A percentile compares a stretch with the other conserved stretches of the same genome.
These are phyloP conservation scores for Rhadinocentrus ornatus DNA, from an alignment of 2,797 vertebrate genomes.

Conservation along the genomic window DNA sequence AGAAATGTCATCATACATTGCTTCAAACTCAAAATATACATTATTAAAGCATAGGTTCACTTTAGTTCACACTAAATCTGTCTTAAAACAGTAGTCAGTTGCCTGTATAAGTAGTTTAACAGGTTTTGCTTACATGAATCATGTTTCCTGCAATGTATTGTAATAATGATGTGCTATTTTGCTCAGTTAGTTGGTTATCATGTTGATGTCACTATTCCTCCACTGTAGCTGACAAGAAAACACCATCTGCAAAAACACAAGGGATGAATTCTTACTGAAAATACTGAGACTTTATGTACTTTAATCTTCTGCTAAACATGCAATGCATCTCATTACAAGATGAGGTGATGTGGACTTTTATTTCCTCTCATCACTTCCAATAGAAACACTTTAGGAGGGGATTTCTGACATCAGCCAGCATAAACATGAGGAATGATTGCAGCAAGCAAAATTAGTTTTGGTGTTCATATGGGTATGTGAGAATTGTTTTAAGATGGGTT, in stretches of 20 bases:
- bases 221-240: constrained; percentile 3
- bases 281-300: neutral
- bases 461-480: constrained; percentile 17
- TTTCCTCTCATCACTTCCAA: neutral
- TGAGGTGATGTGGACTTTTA: constrained; percentile 2
- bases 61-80: neutral
- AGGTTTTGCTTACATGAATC: constrained; percentile 7
- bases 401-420: constrained; percentile 11
- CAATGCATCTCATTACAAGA: neutral
- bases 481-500: constrained; percentile 14
- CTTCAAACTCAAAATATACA: constrained; percentile 37
- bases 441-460: constrained; percentile 13
- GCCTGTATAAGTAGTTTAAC: constrained; percentile 1
- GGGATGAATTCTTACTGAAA: neutral
- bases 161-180: neutral
- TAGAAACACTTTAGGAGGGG: neutral
- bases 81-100: constrained; percentile 13
- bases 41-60: constrained; percentile 14
- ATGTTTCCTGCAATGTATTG: neutral
- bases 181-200: neutral
- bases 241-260: neutral
- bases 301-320: constrained; percentile 11
- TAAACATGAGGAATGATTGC: constrained; percentile 21
- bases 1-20: constrained; percentile 31
- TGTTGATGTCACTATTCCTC: neutral